Conservation (phyloP, 2,888 invertebrate species). For the Lithosia quadra region DNA sequence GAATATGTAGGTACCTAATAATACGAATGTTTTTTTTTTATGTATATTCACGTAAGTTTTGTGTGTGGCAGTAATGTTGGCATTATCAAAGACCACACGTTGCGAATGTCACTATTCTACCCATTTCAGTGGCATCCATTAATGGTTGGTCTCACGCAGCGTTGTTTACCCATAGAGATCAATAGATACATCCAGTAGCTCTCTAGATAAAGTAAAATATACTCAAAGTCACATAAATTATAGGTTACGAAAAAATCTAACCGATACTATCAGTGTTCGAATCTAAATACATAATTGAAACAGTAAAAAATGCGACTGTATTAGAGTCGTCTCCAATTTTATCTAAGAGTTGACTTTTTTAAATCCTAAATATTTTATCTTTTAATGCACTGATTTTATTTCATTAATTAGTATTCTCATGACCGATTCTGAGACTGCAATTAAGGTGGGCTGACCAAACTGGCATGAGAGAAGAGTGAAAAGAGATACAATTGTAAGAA, state of each 20-base stretch:
- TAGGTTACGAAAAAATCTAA: neutral
- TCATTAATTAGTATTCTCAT: too few species aligned
- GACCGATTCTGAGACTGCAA: too few species aligned
- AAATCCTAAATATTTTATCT: too few species aligned
- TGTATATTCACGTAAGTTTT: neutral
- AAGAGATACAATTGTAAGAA: neutral
- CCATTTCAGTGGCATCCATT: neutral
- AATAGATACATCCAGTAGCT: slow-evolving; percentile 23
- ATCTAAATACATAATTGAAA: neutral
- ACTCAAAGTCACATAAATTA: slow-evolving; percentile 11
- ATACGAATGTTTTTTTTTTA: neutral
- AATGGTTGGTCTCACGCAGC: slow-evolving; percentile 6
- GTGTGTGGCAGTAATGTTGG: neutral
- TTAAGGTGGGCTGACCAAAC: too few species aligned
- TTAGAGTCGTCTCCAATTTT: neutral
- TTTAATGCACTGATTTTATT: too few species aligned
- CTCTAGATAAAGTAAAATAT: slow-evolving; percentile 17
- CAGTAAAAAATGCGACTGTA: neutral
- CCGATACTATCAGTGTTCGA: neutral
- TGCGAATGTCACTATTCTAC: slow-evolving; percentile 10
- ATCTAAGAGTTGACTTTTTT: too few species aligned
- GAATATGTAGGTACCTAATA: too few species aligned
- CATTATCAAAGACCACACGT: slow-evolving; percentile 11
- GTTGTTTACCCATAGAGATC: slow-evolving; percentile 15
- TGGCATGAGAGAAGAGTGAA: neutral